These are phyloP conservation scores for Onychostoma macrolepis DNA, from an alignment of 2,113 vertebrate species.

Conservation along the genomic window DNA sequence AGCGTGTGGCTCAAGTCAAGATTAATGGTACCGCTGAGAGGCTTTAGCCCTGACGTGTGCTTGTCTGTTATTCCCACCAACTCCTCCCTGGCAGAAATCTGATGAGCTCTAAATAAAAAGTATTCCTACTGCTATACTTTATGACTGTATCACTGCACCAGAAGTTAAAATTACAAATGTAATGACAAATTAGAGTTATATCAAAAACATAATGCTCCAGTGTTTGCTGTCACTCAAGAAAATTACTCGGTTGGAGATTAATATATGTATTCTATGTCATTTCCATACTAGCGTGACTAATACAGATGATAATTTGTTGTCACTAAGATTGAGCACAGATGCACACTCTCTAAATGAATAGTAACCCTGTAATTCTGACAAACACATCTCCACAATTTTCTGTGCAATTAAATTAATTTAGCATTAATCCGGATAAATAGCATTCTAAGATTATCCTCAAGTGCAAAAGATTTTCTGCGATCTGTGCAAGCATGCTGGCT, in stretches of 20 bases:
- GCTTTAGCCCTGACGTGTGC: slow-evolving; percentile 41
- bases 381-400: not conserved
- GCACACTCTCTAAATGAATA: not conserved
- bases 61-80: slow-evolving; percentile 45
- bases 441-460: slow-evolving; percentile 1
- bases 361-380: not conserved
- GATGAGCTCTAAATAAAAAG: slow-evolving; percentile 34
- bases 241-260: not conserved
- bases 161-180: no score
- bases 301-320: not conserved
- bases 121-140: slow-evolving; percentile 11
- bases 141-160: slow-evolving; percentile 19
- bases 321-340: not conserved
- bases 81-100: slow-evolving; percentile 10
- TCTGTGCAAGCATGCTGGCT: not conserved
- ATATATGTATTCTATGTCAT: not conserved
- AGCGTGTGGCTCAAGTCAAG: slow-evolving; percentile 35
- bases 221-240: not conserved
- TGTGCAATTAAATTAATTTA: not conserved
- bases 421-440: not conserved
- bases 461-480: not conserved
- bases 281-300: not conserved
- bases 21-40: slow-evolving; percentile 50
- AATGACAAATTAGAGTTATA: not conserved
- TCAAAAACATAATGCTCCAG: not conserved